Evolutionary conservation across 2,113 vertebrate genomes (phyloP), one percentile per base, ranked within the genome.

Genomic region (Microcebus griseorufus): DNA sequence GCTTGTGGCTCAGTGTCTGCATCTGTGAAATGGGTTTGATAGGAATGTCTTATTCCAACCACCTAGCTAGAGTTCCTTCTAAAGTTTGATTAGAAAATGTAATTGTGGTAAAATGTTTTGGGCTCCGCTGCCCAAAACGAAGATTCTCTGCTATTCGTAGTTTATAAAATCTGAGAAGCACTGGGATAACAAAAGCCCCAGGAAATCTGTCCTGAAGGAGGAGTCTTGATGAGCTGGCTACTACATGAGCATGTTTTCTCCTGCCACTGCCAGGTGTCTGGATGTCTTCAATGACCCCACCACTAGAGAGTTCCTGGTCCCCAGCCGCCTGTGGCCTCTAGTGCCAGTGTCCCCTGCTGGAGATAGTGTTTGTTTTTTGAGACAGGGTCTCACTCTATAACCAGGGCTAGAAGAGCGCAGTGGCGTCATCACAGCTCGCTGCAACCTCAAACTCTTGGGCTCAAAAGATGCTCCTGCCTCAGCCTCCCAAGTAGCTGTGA

Each of bases 1-100:
- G 10, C n/a, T 72, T 82, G 25, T 20, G 9, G 16, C 69, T 72
- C 37, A 13, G 2, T 32, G n/a, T 27, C 8, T 76, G 69, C 32
- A 18, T 64, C 82, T 82, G 48, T 55, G 48, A 93, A 89, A 76
- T 78, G 90, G 60, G 22, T n/a, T 53, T 86, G 14, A 64, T 69
- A 45, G 37, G 45, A 45, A 10, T 27, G 48, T 20, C 12, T 83
- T 32, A 69, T 14, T 75, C 45, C 7, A 62, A 18, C 22, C 25
- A 51, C 39, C 32, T 23, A 22, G 6, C 60, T 29, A 22, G 34
- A 9, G 9, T n/a, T 48, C n/a, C 29, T 88, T 88, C 48, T 69
- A 1, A 86, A 81, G 60, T 55, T 55, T 23, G 18, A 6, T 73
- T 85, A 45, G 75, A 39, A 88, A 89, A 65, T 39, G 7, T 22